Base-by-base conservation (phyloP, 2,113 vertebrate species). In the Galbula dea region DNA sequence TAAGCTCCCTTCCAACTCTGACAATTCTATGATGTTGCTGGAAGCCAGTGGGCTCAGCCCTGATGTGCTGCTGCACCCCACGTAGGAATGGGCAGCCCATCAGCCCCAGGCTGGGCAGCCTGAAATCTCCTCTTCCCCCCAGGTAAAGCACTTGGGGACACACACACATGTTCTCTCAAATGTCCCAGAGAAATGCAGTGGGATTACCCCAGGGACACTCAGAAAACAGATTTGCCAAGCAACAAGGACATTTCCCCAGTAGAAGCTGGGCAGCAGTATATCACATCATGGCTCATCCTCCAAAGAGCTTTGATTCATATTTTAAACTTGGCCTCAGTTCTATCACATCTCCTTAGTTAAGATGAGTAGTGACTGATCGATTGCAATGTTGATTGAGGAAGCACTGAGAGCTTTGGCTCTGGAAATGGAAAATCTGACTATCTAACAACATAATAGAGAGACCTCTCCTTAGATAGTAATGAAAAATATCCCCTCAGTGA, bases 141-240 rank as follows among this genome's bases (percentile, higher is more conserved):
- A 3, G 17, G 27, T 9, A 23, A 21, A 41, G 52, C 23, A 1
- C n/a, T 2, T 1, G 2, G 16, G 6, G 16, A n/a, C n/a, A n/a
- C n/a, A n/a, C n/a, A n/a, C n/a, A n/a, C n/a, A n/a, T n/a, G n/a
- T n/a, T n/a, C n/a, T n/a, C n/a, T n/a, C n/a, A n/a, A n/a, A n/a
- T n/a, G 1, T 37, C 39, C 49, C 51, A 23, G 36, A 23, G 30
- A 62, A 57, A 43, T 3, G 18, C 63, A 10, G 18, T 0, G 3
- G 11, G 51, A 7, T n/a, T 22, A 9, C 0, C 3, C 36, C 77
- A 11, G 62, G 0, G 6, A 17, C 2, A 4, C 3, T 27, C 0
- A 1, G 43, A 34, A 51, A 26, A 63, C 2, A 51, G 32, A 3
- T 43, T 12, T 45, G 24, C 49, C 65, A 9, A 23, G 43, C 52